A percentile compares a stretch with the other conserved stretches of the same genome.
Conservation (phyloP, 2,888 invertebrate genomes). For the Pammene fasciana region DNA sequence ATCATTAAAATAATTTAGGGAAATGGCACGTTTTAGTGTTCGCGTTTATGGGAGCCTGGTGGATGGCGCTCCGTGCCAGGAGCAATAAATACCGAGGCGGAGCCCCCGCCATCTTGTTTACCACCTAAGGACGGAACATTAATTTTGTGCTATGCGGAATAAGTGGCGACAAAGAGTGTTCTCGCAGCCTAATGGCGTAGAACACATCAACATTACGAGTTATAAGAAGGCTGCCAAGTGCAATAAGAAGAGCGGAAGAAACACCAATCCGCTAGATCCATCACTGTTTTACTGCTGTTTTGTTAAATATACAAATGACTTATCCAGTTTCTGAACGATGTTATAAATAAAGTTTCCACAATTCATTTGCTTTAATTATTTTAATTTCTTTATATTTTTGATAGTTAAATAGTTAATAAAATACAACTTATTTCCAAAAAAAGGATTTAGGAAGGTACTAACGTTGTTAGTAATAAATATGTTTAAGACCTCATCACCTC, state of each 20-base stretch:
- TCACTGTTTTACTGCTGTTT: constrained; percentile 41
- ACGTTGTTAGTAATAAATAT: too few species aligned
- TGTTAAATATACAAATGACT: constrained; percentile 32
- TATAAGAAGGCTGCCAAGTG: constrained; percentile 54
- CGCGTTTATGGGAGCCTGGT: constrained; percentile 69
- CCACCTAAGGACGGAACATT: constrained; percentile 68
- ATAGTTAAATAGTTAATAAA: too few species aligned
- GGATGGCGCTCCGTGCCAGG: constrained; percentile 64
- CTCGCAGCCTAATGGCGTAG: constrained; percentile 66
- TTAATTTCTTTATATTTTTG: neutral
- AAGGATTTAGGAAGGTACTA: too few species aligned
- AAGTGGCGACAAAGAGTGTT: constrained; percentile 70
- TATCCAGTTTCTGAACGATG: neutral
- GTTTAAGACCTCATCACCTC: too few species aligned
- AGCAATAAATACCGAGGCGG: constrained; percentile 73
- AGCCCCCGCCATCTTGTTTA: constrained; percentile 69
- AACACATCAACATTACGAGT: constrained; percentile 62
- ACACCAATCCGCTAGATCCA: constrained; percentile 40
- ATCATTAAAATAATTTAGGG: constrained; percentile 77
- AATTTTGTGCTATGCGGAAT: constrained; percentile 70
- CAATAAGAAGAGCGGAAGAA: constrained; percentile 48
- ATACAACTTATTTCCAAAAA: too few species aligned
- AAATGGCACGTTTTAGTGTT: constrained; percentile 74
- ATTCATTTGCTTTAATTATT: constrained; percentile 3
- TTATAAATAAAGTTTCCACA: constrained; percentile 15